phyloP scores from a whole-genome alignment of 2,888 invertebrate species.

The Nasonia oneida region DNA sequence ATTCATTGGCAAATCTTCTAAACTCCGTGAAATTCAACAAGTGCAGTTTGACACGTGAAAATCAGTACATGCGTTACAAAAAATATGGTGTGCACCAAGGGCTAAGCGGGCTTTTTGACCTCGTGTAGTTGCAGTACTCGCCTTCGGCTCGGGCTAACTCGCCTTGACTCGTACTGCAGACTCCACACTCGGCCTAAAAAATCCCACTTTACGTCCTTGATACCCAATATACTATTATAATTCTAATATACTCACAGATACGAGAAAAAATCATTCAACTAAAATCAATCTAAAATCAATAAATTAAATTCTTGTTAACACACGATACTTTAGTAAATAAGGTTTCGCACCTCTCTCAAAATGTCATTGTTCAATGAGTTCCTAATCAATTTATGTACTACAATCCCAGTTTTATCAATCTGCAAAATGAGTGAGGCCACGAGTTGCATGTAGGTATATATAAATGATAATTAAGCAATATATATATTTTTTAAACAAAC shows the following conservation, averaged over 20 bases:
- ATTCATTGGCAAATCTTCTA: too few relatives aligned
- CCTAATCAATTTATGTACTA: conserved; percentile 46
- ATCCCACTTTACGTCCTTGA: too few relatives aligned
- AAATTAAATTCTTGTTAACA: not conserved
- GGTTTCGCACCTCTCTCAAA: conserved; percentile 35
- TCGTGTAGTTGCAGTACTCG: too few relatives aligned
- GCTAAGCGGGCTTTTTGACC: too few relatives aligned
- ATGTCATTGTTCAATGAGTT: conserved; percentile 27
- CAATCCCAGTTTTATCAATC: conserved; percentile 44
- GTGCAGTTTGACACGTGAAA: too few relatives aligned
- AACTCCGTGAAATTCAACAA: too few relatives aligned
- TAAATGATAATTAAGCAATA: not conserved
- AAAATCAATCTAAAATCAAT: not conserved
- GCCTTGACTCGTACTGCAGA: too few relatives aligned
- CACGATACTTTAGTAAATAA: not conserved
- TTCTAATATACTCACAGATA: conserved; percentile 35
- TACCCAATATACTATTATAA: not conserved
- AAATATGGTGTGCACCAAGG: too few relatives aligned
- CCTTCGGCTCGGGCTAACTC: too few relatives aligned
- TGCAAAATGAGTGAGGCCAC: not conserved
- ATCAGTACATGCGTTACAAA: too few relatives aligned
- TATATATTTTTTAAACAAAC: not conserved
- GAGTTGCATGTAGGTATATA: not conserved
- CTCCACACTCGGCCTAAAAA: too few relatives aligned
- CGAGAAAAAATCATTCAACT: conserved; percentile 46